These are phyloP conservation scores for Carollia perspicillata DNA, from an alignment of 2,113 vertebrate genomes.

Conservation along the genomic window DNA sequence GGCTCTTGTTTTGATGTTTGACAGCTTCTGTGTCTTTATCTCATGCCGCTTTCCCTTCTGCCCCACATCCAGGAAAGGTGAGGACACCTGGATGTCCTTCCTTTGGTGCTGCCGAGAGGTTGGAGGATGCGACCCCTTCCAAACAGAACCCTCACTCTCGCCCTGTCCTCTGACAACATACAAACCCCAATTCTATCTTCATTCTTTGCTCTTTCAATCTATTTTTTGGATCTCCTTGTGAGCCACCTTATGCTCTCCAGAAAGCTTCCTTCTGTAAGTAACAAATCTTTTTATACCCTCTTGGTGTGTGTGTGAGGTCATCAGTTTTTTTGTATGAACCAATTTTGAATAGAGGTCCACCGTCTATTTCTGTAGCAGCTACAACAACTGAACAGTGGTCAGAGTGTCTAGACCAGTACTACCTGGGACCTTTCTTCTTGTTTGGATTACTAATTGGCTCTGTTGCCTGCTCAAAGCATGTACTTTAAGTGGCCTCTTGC, in stretches of 20 bases:
- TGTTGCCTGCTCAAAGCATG: too few relatives aligned
- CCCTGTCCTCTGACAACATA: background rate
- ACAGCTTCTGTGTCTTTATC: background rate
- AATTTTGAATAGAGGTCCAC: background rate
- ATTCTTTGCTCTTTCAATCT: background rate
- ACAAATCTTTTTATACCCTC: background rate
- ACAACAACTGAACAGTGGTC: background rate
- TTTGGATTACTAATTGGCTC: background rate
- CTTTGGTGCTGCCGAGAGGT: background rate
- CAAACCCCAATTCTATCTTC: background rate
- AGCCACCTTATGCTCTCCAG: background rate
- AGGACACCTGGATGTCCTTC: accelerated
- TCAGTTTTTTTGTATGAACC: accelerated
- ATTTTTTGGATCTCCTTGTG: background rate
- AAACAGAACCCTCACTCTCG: accelerated
- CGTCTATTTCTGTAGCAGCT: background rate
- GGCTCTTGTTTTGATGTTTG: background rate
- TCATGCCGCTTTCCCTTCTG: background rate
- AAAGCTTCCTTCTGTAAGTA: background rate
- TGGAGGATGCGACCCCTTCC: accelerated
- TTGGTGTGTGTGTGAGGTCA: background rate
- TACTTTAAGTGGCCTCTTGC: background rate
- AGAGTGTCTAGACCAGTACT: accelerated
- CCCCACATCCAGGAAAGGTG: background rate
- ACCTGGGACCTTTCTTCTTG: background rate